Evolutionary conservation across 37 sponge, comb jelly and placozoan genomes (phyloP).

Genomic region (Chondrilla cf. caribensis): DNA sequence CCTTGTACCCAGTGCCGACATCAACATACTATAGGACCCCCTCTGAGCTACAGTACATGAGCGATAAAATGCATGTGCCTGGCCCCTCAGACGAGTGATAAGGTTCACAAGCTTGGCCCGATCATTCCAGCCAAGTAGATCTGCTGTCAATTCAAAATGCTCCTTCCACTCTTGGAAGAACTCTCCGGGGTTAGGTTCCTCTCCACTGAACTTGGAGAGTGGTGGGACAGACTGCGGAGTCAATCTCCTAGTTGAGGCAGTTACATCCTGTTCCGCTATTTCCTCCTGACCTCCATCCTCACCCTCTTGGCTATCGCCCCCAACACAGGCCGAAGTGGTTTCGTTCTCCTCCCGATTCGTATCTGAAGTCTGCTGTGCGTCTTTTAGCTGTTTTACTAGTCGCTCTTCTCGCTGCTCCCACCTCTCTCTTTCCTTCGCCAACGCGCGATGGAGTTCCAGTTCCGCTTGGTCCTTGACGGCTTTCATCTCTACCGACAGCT

Average conservation of each 20-base stretch:
- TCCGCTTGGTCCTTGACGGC: neutral
- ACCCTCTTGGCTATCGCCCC: too few relatives aligned
- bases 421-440: neutral
- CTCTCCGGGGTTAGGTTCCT: neutral
- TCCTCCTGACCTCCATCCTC: too few relatives aligned
- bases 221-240: constrained; percentile 27
- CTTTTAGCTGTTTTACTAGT: neutral
- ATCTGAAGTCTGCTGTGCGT: too few relatives aligned
- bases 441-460: neutral
- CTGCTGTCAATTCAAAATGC: too few relatives aligned
- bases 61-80: constrained; percentile 40
- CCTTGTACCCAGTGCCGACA: constrained; percentile 29
- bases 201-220: constrained; percentile 34
- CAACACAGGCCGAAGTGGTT: too few relatives aligned
- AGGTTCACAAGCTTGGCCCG: constrained; percentile 34
- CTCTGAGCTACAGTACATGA: constrained; percentile 30
- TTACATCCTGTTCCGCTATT: too few relatives aligned
- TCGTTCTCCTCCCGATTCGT: too few relatives aligned
- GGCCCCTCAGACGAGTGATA: constrained; percentile 23
- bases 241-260: too few relatives aligned
- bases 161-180: too few relatives aligned
- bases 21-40: constrained; percentile 15
- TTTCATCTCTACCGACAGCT: neutral
- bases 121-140: constrained; percentile 15
- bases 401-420: constrained; percentile 1